A percentile compares a stretch with the other conserved stretches of the same genome.
Conservation (phyloP, 1,140 invertebrate species). For the Formica exsecta region DNA sequence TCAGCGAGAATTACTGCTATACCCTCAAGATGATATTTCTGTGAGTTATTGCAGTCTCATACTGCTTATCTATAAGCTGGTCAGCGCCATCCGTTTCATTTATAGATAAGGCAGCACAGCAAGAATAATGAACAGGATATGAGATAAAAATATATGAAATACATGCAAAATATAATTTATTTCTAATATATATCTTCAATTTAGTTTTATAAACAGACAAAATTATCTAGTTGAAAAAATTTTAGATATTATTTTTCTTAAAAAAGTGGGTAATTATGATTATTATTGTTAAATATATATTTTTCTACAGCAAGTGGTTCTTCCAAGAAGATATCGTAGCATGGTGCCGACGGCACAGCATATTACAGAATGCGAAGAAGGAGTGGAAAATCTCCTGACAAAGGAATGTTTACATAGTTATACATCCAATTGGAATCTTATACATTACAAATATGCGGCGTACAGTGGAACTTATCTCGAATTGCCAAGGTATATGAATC, state of each 20-base stretch:
- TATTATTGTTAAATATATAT: slow-evolving; percentile 29
- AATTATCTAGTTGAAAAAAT: not conserved
- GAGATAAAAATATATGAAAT: not conserved
- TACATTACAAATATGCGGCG: slow-evolving; percentile 95
- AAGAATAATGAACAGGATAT: slow-evolving; percentile 19
- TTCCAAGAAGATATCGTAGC: slow-evolving; percentile 93
- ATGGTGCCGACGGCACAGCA: slow-evolving; percentile 89
- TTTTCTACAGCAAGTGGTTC: slow-evolving; percentile 90
- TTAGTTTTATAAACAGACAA: not conserved
- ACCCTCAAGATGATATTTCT: slow-evolving; percentile 96
- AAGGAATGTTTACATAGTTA: slow-evolving; percentile 95
- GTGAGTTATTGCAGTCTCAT: slow-evolving; percentile 88
- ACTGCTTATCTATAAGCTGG: slow-evolving; percentile 57
- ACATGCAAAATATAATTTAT: not conserved
- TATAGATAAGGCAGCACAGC: slow-evolving; percentile 62
- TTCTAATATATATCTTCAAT: not conserved
- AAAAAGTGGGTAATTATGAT: slow-evolving; percentile 12
- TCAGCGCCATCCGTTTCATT: slow-evolving; percentile 59
- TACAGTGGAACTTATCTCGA: slow-evolving; percentile 95
- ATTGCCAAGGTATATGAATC: slow-evolving; percentile 91
- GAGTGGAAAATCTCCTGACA: slow-evolving; percentile 90
- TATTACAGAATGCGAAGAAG: slow-evolving; percentile 78
- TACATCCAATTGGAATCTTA: slow-evolving; percentile 94
- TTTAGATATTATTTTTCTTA: not conserved
- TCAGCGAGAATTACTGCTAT: slow-evolving; percentile 94